Evolutionary conservation across 2,888 invertebrate genomes (phyloP).

Genomic region (Apeira syringaria): DNA sequence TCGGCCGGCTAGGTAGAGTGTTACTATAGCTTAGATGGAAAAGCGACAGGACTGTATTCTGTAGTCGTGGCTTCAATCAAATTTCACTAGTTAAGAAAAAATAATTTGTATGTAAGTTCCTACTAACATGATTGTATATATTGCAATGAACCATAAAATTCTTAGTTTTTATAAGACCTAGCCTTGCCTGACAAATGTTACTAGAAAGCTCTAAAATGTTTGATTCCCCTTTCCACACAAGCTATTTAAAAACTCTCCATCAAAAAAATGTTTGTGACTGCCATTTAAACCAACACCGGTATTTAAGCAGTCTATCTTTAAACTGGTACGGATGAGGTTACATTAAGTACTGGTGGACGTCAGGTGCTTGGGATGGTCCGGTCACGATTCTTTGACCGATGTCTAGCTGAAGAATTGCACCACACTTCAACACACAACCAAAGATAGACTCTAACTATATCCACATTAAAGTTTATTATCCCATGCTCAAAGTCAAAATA

Average conservation of each 20-base stretch:
- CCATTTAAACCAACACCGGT: conserved; percentile 33
- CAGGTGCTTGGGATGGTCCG: conserved; percentile 77
- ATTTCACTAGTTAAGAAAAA: too few relatives aligned
- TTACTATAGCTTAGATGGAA: too few relatives aligned
- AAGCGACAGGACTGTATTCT: too few relatives aligned
- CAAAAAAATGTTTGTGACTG: conserved; percentile 19
- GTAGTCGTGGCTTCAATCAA: too few relatives aligned
- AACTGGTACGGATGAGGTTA: conserved; percentile 60
- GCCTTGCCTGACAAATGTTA: too few relatives aligned
- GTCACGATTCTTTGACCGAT: conserved; percentile 82
- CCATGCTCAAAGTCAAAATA: conserved; percentile 27
- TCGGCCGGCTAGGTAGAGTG: too few relatives aligned
- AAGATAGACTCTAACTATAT: conserved; percentile 44
- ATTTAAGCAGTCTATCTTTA: conserved; percentile 64
- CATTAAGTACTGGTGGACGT: conserved; percentile 74
- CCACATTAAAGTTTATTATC: too few relatives aligned
- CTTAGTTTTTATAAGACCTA: too few relatives aligned
- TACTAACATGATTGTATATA: too few relatives aligned
- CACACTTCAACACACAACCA: conserved; percentile 32
- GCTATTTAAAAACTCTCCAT: conserved; percentile 8
- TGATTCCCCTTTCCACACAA: background rate
- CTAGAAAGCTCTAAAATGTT: too few relatives aligned
- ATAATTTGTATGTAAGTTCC: too few relatives aligned
- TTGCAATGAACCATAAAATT: too few relatives aligned
- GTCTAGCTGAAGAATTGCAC: conserved; percentile 63